Base-by-base conservation (phyloP, 2,888 invertebrate genomes). In the Notocelia uddmanniana region DNA sequence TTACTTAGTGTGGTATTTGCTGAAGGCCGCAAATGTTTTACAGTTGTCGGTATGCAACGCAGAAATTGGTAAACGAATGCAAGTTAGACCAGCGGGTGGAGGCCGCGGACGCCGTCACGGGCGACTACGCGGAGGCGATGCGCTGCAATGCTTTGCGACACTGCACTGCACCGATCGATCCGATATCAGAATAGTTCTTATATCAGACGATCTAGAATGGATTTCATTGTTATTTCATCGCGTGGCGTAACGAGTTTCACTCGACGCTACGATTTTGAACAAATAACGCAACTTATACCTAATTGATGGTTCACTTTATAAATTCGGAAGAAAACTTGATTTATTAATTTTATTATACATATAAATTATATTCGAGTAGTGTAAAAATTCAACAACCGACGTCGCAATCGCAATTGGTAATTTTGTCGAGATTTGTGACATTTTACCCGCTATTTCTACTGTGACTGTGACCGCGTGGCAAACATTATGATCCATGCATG, bases 131-230 rank as follows among this genome's bases (percentile, higher is more conserved):
- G 37, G 64, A 52, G 52, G 64, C 64, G 64, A 50, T 63, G 21
- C 64, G 64, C 64, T 64, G 64, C 64, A 64, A 64, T 59, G 68
- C 41, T 58, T 66, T 70, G 64, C 71, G 66, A 59, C 66, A 67
- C 52, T 23, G 58, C 66, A 67, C 52, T 23, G 58, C 68, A 62
- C 26, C 66, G 64, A 70, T 66, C 70, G 70, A 66, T 59, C 48
- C 58, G 70, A 66, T 59, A 59, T 66, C 54, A 41, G 66, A 67
- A 57, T 58, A 57, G 13, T 67, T 71, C 66, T 52, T 71, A 21
- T 48, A 59, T 71, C 66, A 31, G 54, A 60, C 52, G 52, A 66
- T 66, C 71, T 66, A 71, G 41, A 71, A 66, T 54, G 59, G 54
- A 67, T 45, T 67, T 23, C 66, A 71, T 45, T 54, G 41, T 45